Evolutionary conservation across 1,140 invertebrate genomes (phyloP).

Genomic region (Anastrepha ludens): DNA sequence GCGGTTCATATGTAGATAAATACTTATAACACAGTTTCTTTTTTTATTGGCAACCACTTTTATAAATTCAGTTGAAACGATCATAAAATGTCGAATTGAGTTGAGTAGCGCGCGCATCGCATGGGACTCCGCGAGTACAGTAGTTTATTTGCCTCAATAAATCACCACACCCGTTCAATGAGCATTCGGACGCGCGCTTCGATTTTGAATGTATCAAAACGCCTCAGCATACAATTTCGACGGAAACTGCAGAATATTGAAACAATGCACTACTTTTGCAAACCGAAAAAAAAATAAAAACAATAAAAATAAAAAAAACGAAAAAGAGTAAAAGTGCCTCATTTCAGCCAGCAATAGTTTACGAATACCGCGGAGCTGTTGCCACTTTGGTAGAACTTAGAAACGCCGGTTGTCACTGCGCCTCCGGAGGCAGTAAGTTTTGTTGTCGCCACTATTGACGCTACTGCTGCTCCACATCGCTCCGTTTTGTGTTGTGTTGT

Average conservation of each 20-base stretch:
- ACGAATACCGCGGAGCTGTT: neutral
- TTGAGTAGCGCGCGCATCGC: slow-evolving; percentile 29
- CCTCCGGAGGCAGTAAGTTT: neutral
- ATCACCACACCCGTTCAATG: slow-evolving; percentile 50
- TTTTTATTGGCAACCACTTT: neutral
- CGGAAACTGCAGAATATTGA: neutral
- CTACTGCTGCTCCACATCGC: slow-evolving; percentile 45
- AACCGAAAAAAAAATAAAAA: neutral
- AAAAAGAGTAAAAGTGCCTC: neutral
- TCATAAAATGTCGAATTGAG: slow-evolving; percentile 44
- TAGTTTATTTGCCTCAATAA: slow-evolving; percentile 51
- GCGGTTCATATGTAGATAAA: too few relatives aligned
- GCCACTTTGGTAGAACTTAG: neutral
- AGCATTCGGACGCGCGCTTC: neutral
- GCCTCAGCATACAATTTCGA: neutral
- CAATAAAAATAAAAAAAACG: neutral
- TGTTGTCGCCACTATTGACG: neutral
- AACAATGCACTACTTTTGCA: slow-evolving; percentile 20
- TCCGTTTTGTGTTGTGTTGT: neutral
- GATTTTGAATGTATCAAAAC: slow-evolving; percentile 46
- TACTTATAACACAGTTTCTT: neutral
- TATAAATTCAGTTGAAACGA: slow-evolving; percentile 45
- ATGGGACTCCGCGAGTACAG: neutral
- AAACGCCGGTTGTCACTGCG: neutral
- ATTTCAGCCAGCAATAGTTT: neutral